These are phyloP conservation scores for Xiphydria camelus DNA, from an alignment of 2,888 invertebrate species.

Conservation along the genomic window DNA sequence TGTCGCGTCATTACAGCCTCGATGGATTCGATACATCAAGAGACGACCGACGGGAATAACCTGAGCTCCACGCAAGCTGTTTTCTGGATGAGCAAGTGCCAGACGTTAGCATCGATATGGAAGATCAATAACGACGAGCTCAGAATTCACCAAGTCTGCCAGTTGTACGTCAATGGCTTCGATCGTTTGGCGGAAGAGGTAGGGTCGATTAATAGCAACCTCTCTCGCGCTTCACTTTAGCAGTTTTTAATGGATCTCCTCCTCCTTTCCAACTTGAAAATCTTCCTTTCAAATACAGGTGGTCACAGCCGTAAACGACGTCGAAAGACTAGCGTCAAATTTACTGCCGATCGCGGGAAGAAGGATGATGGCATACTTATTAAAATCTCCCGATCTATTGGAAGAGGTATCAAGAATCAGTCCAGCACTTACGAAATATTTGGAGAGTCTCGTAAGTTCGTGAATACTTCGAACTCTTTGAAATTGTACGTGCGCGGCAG, in stretches of 20 bases:
- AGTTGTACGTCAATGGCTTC: conserved; percentile 64
- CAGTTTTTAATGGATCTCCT: background rate
- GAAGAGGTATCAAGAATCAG: conserved; percentile 77
- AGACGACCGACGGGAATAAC: conserved; percentile 61
- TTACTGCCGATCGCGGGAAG: conserved; percentile 81
- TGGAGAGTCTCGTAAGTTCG: conserved; percentile 64
- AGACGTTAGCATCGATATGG: conserved; percentile 76
- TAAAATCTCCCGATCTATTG: conserved; percentile 63
- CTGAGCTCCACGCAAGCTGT: conserved; percentile 59
- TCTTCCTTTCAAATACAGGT: conserved; percentile 61
- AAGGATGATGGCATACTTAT: conserved; percentile 71
- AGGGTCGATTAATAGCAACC: conserved; percentile 15
- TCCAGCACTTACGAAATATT: conserved; percentile 75
- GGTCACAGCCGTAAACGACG: conserved; percentile 69
- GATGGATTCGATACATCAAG: conserved; percentile 71
- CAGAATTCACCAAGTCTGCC: conserved; percentile 75
- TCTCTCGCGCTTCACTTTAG: background rate
- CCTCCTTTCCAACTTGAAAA: background rate
- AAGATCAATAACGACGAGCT: conserved; percentile 74
- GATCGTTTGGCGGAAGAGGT: conserved; percentile 68
- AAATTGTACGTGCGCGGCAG: background rate
- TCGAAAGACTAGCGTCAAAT: conserved; percentile 70
- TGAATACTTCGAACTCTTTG: background rate
- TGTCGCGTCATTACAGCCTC: conserved; percentile 74
- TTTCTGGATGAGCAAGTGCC: conserved; percentile 75